These are phyloP conservation scores for Petrophora chlorosata DNA, from an alignment of 2,888 invertebrate genomes.

Conservation along the genomic window DNA sequence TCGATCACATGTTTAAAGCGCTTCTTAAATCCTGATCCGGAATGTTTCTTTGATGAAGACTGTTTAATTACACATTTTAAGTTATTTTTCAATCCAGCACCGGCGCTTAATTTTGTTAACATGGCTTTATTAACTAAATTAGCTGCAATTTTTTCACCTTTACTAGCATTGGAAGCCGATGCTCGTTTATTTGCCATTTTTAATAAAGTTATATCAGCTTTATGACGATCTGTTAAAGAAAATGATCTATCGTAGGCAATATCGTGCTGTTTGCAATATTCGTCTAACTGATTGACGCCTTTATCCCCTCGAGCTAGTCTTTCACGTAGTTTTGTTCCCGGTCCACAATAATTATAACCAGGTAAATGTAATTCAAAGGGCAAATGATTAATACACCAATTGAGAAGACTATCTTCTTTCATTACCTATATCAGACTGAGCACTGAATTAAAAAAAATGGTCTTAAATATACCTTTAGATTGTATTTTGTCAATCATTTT, in stretches of 20 bases:
- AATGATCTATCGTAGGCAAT: slow-evolving; percentile 29
- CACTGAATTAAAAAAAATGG: no score
- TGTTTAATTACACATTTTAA: no score
- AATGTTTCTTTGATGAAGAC: no score
- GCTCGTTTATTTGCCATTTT: background rate
- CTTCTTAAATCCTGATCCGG: no score
- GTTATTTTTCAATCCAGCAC: background rate
- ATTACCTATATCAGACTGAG: background rate
- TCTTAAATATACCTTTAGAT: background rate
- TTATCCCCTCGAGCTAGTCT: slow-evolving; percentile 48
- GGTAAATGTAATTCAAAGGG: slow-evolving; percentile 39
- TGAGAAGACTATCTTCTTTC: slow-evolving; percentile 13
- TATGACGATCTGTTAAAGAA: background rate
- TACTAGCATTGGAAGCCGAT: background rate
- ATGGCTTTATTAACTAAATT: slow-evolving; percentile 14
- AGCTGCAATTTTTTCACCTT: slow-evolving; percentile 7
- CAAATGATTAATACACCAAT: slow-evolving; percentile 17
- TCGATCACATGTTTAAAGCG: no score
- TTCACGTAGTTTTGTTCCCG: slow-evolving; percentile 42
- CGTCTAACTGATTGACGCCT: slow-evolving; percentile 39
- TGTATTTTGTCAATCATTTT: no score
- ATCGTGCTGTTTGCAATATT: slow-evolving; percentile 36
- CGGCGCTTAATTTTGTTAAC: slow-evolving; percentile 1
- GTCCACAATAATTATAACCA: slow-evolving; percentile 41
- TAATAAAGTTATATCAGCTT: background rate